Percentiles rank a stretch among this genome's conserved stretches.
These are phyloP conservation scores for Dryoscopus gambensis DNA, from an alignment of 2,113 vertebrate species.

Conservation along the genomic window DNA sequence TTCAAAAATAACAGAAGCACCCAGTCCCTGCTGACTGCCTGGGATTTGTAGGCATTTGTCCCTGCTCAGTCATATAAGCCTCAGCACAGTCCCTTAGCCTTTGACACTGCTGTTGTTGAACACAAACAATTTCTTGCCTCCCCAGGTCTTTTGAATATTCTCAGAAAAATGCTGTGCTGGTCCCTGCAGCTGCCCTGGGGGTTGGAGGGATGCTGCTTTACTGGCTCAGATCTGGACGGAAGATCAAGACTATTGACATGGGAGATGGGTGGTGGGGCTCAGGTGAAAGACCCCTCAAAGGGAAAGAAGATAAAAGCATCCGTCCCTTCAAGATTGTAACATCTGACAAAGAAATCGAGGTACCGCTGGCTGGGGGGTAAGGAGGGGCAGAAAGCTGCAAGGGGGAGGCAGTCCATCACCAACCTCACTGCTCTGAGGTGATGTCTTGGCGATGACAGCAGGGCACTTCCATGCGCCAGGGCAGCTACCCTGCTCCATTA, in stretches of 20 bases:
- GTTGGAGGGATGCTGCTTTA: constrained; percentile 72
- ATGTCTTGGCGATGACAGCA: neutral
- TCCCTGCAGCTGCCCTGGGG: constrained; percentile 62
- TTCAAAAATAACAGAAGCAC: neutral
- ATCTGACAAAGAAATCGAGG: neutral
- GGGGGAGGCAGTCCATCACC: neutral
- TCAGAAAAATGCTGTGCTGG: constrained; percentile 51
- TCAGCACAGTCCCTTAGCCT: neutral
- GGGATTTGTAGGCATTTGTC: neutral
- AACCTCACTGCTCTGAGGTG: neutral
- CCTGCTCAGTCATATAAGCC: neutral
- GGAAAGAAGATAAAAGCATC: neutral
- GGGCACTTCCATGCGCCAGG: neutral
- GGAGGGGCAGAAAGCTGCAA: neutral
- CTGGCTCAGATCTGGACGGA: constrained; percentile 65
- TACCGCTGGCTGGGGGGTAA: neutral
- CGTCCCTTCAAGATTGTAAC: constrained; percentile 3
- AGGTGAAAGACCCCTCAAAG: neutral
- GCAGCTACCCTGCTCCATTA: neutral
- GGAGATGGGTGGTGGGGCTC: constrained; percentile 85
- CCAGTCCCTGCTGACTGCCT: neutral
- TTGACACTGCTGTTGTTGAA: neutral
- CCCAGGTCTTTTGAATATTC: constrained; percentile 47
- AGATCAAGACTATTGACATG: constrained; percentile 71
- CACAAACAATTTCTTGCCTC: neutral